Evolutionary conservation across 2,113 vertebrate genomes (phyloP).

Genomic region (Lutjanus erythropterus): DNA sequence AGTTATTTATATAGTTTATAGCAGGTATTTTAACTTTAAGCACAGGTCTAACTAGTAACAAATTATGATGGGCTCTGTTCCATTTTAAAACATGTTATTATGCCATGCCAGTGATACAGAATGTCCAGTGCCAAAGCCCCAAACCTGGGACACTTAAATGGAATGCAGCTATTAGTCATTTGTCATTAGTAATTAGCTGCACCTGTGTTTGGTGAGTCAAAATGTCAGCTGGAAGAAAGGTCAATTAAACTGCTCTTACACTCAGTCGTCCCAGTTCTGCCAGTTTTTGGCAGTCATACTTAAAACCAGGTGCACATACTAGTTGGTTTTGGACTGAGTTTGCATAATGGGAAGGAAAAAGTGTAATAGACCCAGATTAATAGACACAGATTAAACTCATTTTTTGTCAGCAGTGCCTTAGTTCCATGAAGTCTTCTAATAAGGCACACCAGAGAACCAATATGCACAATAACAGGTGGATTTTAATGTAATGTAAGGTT

Average conservation of each 20-base stretch:
- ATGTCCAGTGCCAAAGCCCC: background rate
- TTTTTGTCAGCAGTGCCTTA: background rate
- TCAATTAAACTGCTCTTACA: conserved; percentile 33
- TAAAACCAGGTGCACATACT: conserved; percentile 10
- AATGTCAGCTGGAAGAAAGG: conserved; percentile 25
- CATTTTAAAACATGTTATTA: conserved; percentile 16
- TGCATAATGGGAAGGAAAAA: conserved; percentile 28
- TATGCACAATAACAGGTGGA: no score
- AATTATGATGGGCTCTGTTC: conserved; percentile 39
- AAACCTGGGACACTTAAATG: conserved; percentile 18
- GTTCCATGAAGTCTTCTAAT: background rate
- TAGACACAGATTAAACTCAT: background rate
- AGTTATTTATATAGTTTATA: background rate
- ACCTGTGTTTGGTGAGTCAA: conserved; percentile 44
- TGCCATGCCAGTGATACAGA: conserved; percentile 11
- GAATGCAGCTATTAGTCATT: conserved; percentile 45
- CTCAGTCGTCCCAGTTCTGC: conserved; percentile 17
- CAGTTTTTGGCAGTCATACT: conserved; percentile 20
- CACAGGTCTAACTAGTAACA: conserved; percentile 10
- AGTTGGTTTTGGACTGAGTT: conserved; percentile 12
- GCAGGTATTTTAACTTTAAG: conserved; percentile 27
- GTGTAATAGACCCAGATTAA: background rate
- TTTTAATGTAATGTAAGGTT: background rate
- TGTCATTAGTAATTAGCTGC: conserved; percentile 37
- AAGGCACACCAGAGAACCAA: background rate